phyloP scores from a whole-genome alignment of 2,113 vertebrate species.

The Trichomycterus rosablanca region DNA sequence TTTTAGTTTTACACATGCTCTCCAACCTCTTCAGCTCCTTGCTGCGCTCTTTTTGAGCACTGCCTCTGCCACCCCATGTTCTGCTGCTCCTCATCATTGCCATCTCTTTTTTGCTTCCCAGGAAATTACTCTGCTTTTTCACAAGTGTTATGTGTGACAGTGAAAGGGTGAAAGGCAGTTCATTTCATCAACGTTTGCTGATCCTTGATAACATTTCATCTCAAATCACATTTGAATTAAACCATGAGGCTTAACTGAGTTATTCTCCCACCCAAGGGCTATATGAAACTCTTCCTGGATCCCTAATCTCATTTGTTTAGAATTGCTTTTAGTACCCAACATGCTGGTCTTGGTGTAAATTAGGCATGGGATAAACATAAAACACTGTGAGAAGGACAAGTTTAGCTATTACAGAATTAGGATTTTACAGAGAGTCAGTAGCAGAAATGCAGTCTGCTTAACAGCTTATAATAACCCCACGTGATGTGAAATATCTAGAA shows the following conservation, averaged over 20 bases:
- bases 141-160: constrained; percentile 37
- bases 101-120: constrained; percentile 47
- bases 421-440: no score
- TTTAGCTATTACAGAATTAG: no score
- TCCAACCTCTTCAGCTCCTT: constrained; percentile 37
- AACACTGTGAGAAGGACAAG: no score
- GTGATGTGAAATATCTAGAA: no score
- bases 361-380: no score
- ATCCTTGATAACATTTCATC: background rate
- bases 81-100: constrained; percentile 46
- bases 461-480: no score
- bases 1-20: constrained; percentile 20
- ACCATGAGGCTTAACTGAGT: constrained; percentile 13
- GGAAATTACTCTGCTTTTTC: constrained; percentile 48
- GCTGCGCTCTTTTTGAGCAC: constrained; percentile 38
- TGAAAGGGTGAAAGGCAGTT: constrained; percentile 29
- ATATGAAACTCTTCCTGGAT: background rate
- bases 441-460: no score
- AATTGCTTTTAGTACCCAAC: no score
- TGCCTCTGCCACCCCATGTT: constrained; percentile 37
- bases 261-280: background rate
- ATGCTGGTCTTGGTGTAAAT: no score
- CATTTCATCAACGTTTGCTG: constrained; percentile 2
- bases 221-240: constrained; percentile 13
- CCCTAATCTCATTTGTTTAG: constrained; percentile 1